phyloP scores from a whole-genome alignment of 2,888 invertebrate genomes.

The Protodeltote pygarga region DNA sequence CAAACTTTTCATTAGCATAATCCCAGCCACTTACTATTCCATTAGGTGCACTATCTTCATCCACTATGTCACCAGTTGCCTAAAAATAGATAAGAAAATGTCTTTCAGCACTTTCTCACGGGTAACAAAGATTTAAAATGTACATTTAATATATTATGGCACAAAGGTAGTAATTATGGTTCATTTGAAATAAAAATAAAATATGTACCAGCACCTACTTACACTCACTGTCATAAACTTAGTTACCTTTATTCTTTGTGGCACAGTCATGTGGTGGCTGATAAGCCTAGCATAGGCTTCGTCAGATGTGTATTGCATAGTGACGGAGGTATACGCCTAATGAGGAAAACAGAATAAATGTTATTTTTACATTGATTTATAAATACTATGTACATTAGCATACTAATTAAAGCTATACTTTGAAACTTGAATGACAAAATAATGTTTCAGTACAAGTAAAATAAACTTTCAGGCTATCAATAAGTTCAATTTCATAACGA shows the following conservation, averaged over 20 bases:
- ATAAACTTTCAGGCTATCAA: conserved; percentile 20
- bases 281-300: conserved; percentile 82
- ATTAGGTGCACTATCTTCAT: conserved; percentile 88
- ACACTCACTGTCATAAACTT: background rate
- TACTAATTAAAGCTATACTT: no score
- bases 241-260: conserved; percentile 81
- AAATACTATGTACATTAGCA: no score
- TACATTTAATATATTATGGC: no score
- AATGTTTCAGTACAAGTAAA: background rate
- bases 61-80: conserved; percentile 90
- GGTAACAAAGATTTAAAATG: no score
- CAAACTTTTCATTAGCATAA: conserved; percentile 91
- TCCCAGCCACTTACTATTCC: conserved; percentile 88
- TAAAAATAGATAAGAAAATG: conserved; percentile 54
- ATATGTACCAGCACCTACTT: no score
- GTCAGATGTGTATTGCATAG: conserved; percentile 78
- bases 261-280: conserved; percentile 84
- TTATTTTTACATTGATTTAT: no score
- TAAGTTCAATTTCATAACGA: background rate
- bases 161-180: no score
- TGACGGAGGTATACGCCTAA: conserved; percentile 40
- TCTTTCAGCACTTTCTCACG: no score
- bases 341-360: conserved; percentile 11
- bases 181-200: no score
- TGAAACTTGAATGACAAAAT: no score